phyloP scores from a whole-genome alignment of 92 coral and sea anemone genomes.

The Epizoanthus stellaris region DNA sequence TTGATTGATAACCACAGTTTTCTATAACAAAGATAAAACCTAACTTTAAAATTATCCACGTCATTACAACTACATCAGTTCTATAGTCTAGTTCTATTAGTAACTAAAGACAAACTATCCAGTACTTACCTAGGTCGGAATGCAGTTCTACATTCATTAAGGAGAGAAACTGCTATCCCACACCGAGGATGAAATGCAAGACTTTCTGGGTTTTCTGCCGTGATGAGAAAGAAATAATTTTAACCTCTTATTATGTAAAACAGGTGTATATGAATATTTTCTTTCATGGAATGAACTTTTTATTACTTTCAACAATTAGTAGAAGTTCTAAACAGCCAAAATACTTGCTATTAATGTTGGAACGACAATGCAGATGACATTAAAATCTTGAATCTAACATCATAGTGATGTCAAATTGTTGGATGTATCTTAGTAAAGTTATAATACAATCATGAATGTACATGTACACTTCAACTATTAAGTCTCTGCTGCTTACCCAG shows the following conservation, averaged over 20 bases:
- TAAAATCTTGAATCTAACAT: not conserved
- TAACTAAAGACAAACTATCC: too few species aligned
- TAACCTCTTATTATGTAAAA: not conserved
- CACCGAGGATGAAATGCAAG: constrained; percentile 80
- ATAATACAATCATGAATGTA: too few species aligned
- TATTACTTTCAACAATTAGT: too few species aligned
- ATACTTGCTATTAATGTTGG: too few species aligned
- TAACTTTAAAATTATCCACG: too few species aligned
- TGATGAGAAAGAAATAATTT: not conserved
- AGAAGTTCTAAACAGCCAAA: too few species aligned
- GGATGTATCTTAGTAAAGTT: not conserved
- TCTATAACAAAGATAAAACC: too few species aligned
- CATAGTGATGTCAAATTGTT: not conserved
- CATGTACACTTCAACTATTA: not conserved
- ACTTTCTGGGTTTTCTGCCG: constrained; percentile 3
- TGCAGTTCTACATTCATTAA: constrained; percentile 72
- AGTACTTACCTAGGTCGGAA: constrained; percentile 77
- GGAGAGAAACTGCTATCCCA: constrained; percentile 73
- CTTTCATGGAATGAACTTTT: too few species aligned
- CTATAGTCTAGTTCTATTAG: too few species aligned
- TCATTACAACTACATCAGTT: too few species aligned
- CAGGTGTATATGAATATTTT: not conserved
- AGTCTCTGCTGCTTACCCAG: not conserved
- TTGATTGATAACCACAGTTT: too few species aligned
- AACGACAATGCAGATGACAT: too few species aligned